Conservation (phyloP, 2,113 vertebrate genomes). For the Passer montanus region DNA sequence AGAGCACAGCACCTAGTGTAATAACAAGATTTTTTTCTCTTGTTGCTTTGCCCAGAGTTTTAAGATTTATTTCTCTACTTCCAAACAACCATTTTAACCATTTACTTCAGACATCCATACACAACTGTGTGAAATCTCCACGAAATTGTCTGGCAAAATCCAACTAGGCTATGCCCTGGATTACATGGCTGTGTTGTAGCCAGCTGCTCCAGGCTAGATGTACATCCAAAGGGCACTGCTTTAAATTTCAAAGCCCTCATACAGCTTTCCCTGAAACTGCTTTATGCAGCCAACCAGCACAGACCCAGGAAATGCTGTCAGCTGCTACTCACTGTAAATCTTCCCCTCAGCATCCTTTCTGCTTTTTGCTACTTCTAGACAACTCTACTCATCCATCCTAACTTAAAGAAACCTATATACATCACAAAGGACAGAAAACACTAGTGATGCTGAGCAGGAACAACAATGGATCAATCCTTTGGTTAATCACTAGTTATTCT, state of each 20-base stretch:
- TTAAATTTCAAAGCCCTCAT: constrained; percentile 15
- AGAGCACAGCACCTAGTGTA: background rate
- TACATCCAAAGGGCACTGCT: background rate
- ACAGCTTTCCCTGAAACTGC: background rate
- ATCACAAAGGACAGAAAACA: background rate
- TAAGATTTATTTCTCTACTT: background rate
- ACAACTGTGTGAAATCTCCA: background rate
- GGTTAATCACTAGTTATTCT: background rate
- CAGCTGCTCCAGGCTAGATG: background rate
- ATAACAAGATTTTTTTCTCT: background rate
- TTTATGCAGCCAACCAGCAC: background rate
- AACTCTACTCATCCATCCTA: background rate
- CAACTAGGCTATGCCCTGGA: background rate
- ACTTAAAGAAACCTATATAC: background rate
- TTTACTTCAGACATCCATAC: background rate
- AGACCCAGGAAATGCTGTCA: background rate
- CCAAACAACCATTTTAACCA: background rate
- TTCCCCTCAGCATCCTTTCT: background rate
- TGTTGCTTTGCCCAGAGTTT: background rate
- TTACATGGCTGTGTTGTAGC: background rate
- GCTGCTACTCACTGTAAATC: background rate
- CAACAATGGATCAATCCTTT: background rate
- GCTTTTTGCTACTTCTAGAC: background rate
- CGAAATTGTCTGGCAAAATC: background rate
- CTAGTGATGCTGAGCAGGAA: background rate